phyloP scores from a whole-genome alignment of 2,888 invertebrate species.

The Pristionchus japonicus region DNA sequence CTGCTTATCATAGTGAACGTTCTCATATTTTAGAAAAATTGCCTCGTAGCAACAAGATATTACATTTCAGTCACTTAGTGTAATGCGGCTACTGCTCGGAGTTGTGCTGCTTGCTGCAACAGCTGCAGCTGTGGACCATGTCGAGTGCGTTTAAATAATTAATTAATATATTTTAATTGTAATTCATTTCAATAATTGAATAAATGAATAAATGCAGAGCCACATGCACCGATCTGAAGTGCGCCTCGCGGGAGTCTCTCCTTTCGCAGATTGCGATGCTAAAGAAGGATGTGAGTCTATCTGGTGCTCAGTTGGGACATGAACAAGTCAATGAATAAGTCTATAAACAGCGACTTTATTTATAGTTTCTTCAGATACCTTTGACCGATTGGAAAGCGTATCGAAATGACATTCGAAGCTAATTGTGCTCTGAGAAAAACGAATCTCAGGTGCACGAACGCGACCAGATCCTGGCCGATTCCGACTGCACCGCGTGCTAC shows the following conservation, averaged over 20 bases:
- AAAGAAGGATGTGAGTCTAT: constrained; percentile 12
- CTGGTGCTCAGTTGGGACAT: too few relatives aligned
- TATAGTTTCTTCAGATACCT: too few relatives aligned
- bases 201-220: too few relatives aligned
- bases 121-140: not conserved
- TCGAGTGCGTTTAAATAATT: constrained; percentile 19
- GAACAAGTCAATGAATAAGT: too few relatives aligned
- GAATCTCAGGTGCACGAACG: not conserved
- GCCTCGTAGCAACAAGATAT: too few relatives aligned
- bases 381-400: too few relatives aligned
- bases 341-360: too few relatives aligned
- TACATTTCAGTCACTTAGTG: too few relatives aligned
- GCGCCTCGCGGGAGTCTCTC: constrained; percentile 1
- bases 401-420: too few relatives aligned
- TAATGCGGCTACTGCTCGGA: constrained; percentile 12
- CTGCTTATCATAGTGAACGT: too few relatives aligned
- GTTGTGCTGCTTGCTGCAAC: not conserved
- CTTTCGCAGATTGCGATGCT: not conserved
- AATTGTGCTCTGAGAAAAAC: not conserved
- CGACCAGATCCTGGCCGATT: not conserved
- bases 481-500: constrained; percentile 41
- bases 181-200: too few relatives aligned
- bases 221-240: constrained; percentile 27
- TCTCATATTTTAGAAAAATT: too few relatives aligned
- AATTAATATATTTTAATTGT: not conserved